Evolutionary conservation across 2,797 vertebrate genomes (phyloP), one percentile per base, ranked within the genome.

Genomic region (Babyrousa celebensis): DNA sequence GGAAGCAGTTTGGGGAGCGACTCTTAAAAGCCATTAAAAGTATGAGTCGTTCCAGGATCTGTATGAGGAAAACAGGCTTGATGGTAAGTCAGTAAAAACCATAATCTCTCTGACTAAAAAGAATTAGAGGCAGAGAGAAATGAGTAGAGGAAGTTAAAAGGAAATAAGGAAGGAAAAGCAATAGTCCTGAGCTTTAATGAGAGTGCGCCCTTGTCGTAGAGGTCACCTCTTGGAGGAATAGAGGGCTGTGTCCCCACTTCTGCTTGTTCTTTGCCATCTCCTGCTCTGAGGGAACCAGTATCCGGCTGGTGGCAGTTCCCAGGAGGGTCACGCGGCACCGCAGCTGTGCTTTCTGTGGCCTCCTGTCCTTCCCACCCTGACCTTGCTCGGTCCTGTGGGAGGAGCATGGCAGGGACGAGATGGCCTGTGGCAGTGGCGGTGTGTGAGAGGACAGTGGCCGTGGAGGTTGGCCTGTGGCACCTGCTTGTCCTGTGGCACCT

Each of bases 11-110:
- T 67, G 40, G 56, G 75, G 27, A 85, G 32, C 58, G 83, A 7
- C 68, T 93, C 17, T 29, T 92, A 77, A 93, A 93, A 54, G 62
- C 67, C 43, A 18, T 71, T 95, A 71, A 85, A 40, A 56, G 68
- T 60, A 60, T 65, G 32, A 95, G 62, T 96, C 32, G 21, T 70
- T 74, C 16, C 54, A 92, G 65, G 27, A 63, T 87, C 48, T 90
- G 5, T 65, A 27, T 92, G 80, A 80, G 56, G 56, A 16, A 36
- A 20, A 72, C 27, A 8, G 11, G 36, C 32, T 91, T 83, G 23
- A 6, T 85, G 74, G 27, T 83, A 25, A 82, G 20, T n/a, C 67
- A 84, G 32, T 87, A 65, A 86, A 71, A 91, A 27, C 56, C 10
- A 5, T n/a, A 54, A 82, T 77, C 40, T 83, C 0, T 74, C 18